phyloP scores from a whole-genome alignment of 2,888 invertebrate genomes.

The Belgica antarctica region DNA sequence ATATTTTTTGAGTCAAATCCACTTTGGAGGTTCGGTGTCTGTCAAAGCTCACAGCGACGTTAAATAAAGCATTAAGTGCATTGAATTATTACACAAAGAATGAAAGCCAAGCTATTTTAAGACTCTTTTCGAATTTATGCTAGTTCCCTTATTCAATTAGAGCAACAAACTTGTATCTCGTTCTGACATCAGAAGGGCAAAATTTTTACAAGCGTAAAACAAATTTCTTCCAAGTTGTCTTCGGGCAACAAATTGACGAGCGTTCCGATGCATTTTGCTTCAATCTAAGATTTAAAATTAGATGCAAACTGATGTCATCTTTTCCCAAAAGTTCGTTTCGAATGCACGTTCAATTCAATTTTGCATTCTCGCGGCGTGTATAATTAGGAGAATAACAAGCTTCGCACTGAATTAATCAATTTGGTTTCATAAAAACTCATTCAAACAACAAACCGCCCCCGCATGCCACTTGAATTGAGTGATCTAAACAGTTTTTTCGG shows the following conservation, averaged over 20 bases:
- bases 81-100: no score
- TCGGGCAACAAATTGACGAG: not conserved
- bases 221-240: not conserved
- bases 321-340: not conserved
- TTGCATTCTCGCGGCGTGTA: not conserved
- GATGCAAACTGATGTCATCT: conserved; percentile 7
- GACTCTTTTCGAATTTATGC: not conserved
- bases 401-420: not conserved
- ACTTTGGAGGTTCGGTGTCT: not conserved
- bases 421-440: not conserved
- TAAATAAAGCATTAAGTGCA: no score
- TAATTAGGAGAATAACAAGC: not conserved
- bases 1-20: conserved; percentile 7
- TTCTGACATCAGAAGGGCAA: no score
- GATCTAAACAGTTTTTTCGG: not conserved
- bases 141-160: not conserved
- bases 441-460: conserved; percentile 1
- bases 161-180: not conserved
- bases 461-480: not conserved
- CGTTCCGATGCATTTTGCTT: not conserved
- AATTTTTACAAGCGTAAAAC: not conserved
- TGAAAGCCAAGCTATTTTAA: not conserved
- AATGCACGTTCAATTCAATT: not conserved
- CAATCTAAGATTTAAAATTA: conserved; percentile 6
- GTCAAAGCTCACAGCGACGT: no score